These are phyloP conservation scores for Pelmatolapia mariae DNA, from an alignment of 2,113 vertebrate species.

Conservation along the genomic window DNA sequence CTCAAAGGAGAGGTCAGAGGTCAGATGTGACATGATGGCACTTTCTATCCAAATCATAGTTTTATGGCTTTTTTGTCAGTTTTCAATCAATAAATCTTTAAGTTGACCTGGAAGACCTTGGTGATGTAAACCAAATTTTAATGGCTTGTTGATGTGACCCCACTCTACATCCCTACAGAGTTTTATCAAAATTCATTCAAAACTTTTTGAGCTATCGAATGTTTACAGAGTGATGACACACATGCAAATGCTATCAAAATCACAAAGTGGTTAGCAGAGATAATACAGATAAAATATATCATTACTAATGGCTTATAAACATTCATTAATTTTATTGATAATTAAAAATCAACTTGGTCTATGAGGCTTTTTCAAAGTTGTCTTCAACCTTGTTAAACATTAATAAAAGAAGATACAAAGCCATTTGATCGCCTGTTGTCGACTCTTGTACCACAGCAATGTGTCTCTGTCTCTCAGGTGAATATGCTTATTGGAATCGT, in stretches of 20 bases:
- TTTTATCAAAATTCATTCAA: neutral
- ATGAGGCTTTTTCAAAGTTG: neutral
- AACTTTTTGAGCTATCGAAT: neutral
- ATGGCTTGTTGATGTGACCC: neutral
- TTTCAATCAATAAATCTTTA: neutral
- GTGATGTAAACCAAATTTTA: neutral
- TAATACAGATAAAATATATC: neutral
- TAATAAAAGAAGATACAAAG: neutral
- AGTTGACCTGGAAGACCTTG: neutral
- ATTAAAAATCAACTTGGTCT: neutral
- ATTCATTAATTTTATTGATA: neutral
- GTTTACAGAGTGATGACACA: neutral
- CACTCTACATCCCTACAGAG: neutral
- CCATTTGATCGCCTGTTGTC: neutral
- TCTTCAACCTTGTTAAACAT: neutral
- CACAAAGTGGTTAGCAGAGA: neutral
- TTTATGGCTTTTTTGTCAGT: neutral
- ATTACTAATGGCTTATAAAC: neutral
- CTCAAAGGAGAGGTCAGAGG: neutral
- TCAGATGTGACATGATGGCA: neutral
- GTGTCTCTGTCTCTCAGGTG: conserved; percentile 73
- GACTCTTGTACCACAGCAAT: neutral
- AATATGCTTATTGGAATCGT: conserved; percentile 99
- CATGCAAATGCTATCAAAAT: neutral
- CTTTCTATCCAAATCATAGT: neutral